Evolutionary conservation across 1,140 invertebrate genomes (phyloP).

Genomic region (Calephelis nemesis): DNA sequence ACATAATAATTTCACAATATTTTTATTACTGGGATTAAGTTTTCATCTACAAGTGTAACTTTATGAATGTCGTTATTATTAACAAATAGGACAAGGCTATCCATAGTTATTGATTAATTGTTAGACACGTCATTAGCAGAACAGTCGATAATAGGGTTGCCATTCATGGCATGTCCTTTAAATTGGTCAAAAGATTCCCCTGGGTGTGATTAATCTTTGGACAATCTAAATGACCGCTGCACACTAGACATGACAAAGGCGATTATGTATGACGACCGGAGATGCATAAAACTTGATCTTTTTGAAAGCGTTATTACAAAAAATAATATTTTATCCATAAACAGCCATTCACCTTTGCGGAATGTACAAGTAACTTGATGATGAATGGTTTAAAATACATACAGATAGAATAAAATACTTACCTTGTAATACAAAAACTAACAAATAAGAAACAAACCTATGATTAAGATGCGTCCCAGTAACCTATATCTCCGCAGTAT

Average conservation of each 20-base stretch:
- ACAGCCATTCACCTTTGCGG: too few relatives aligned
- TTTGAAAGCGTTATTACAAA: background rate
- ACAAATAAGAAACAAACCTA: too few relatives aligned
- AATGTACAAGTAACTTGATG: too few relatives aligned
- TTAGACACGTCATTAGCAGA: conserved; percentile 2
- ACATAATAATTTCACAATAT: too few relatives aligned
- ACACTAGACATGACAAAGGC: conserved; percentile 2
- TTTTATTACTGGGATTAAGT: too few relatives aligned
- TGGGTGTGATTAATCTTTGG: conserved; percentile 5
- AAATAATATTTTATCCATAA: too few relatives aligned
- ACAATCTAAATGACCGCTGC: conserved; percentile 9
- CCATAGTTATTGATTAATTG: conserved; percentile 12
- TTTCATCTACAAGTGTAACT: too few relatives aligned
- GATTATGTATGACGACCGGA: background rate
- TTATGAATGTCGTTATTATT: background rate
- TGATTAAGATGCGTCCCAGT: too few relatives aligned
- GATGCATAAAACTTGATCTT: background rate
- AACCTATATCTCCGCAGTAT: too few relatives aligned
- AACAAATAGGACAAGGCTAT: background rate
- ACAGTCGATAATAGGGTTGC: background rate
- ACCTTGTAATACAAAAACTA: too few relatives aligned
- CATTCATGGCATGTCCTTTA: conserved; percentile 1
- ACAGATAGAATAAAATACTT: too few relatives aligned
- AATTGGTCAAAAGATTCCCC: conserved; percentile 15
- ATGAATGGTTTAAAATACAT: too few relatives aligned